Evolutionary conservation across 2,888 invertebrate genomes (phyloP).

Genomic region (Nephrotoma flavescens): DNA sequence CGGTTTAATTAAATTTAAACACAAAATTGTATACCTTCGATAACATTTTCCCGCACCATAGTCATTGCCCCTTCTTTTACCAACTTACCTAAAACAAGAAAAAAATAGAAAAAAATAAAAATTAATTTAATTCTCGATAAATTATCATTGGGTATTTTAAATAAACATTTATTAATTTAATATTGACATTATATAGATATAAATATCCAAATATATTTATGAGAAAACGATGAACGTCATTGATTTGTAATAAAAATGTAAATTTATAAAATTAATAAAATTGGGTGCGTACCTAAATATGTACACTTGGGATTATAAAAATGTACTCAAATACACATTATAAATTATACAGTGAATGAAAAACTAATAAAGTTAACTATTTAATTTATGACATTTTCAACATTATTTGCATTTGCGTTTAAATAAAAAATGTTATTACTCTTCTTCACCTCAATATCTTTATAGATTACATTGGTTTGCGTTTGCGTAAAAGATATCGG

Average conservation of each 20-base stretch:
- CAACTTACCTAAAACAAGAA: background rate
- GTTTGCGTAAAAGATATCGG: too few relatives aligned
- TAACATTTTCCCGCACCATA: background rate
- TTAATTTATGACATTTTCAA: background rate
- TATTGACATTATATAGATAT: background rate
- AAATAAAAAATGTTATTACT: background rate
- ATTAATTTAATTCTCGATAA: background rate
- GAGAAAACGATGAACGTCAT: background rate
- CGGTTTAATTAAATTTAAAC: too few relatives aligned
- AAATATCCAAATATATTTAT: background rate
- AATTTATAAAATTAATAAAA: background rate
- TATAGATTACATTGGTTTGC: too few relatives aligned
- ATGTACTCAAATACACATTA: background rate
- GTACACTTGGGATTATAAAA: background rate
- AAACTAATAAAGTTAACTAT: background rate
- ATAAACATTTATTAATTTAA: background rate
- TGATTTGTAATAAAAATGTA: background rate
- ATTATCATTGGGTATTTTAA: background rate
- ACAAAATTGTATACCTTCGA: background rate
- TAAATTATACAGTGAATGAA: background rate
- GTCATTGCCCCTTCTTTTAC: background rate
- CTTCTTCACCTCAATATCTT: background rate
- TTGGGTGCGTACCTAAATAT: background rate
- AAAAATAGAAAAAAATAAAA: background rate
- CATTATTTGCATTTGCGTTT: background rate